Evolutionary conservation across 2,113 vertebrate genomes (phyloP), one percentile per base, ranked within the genome.

Genomic region (Callospermophilus lateralis): DNA sequence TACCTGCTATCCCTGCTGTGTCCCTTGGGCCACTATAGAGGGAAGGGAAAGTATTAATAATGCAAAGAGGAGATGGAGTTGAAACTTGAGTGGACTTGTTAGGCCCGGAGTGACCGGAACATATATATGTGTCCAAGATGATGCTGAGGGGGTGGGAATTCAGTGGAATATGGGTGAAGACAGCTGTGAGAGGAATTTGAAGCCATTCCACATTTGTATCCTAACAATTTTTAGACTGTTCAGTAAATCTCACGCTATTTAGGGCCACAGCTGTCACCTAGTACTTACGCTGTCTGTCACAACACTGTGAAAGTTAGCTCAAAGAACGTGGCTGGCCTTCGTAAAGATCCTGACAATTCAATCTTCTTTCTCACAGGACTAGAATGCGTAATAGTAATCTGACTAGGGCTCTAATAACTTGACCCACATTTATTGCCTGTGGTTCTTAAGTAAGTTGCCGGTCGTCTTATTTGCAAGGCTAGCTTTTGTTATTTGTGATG

Each of bases 381-480:
- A 37, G 48, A 67, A 48, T 37, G 48, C 55, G 73, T 51, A 45
- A 77, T 51, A 32, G 16, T 88, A 39, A 70, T 55, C 34, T 65
- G 73, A 89, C 37, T 95, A 91, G 67, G 73, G 55, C 85, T 97
- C 74, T 73, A 61, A 61, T 89, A 74, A 86, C 13, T 7, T 78
- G 55, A 93, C 42, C 72, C 37, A 37, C n/a, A 65, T 70, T 86
- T 88, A 83, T 51, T 84, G 81, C 39, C 88, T 63, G 1, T 45
- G 89, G 86, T 84, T 78, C 61, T 96, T 70, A 91, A 45, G 15
- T 37, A 77, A 96, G 39, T 65, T 77, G 34, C 28, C 79, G 61
- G 81, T 67, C 55, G 45, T 76, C 67, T 90, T 94, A 51, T 74
- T 95, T 96, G 61, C 48, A 89, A 94, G 42, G 32, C 72, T 84